These are phyloP conservation scores for Cuculus canorus DNA, from an alignment of 2,797 vertebrate species.

Conservation along the genomic window DNA sequence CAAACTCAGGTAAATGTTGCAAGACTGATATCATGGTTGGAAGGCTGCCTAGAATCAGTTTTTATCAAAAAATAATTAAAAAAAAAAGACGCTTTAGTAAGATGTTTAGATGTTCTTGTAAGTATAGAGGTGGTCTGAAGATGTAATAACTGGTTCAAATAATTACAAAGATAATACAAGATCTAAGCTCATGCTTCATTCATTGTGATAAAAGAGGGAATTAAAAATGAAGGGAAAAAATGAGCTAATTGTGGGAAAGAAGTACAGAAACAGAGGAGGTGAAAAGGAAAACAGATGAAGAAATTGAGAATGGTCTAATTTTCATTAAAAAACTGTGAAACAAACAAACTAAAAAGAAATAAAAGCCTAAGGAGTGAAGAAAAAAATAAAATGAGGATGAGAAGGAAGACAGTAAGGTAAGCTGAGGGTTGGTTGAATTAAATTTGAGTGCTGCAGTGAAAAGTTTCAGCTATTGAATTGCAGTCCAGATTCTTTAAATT, in stretches of 20 bases:
- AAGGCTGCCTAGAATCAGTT: conserved; percentile 22
- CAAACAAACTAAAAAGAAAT: background rate
- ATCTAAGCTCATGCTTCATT: background rate
- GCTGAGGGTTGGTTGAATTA: background rate
- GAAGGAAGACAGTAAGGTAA: background rate
- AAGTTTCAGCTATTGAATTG: conserved; percentile 39
- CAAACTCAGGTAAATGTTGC: conserved; percentile 29
- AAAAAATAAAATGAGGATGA: background rate
- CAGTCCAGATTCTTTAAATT: background rate
- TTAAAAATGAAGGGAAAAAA: background rate
- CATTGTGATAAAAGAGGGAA: background rate
- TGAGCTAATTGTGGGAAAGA: background rate
- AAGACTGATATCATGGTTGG: conserved; percentile 52
- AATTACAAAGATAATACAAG: background rate
- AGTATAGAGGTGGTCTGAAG: background rate
- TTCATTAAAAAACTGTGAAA: conserved; percentile 6
- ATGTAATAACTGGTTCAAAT: background rate
- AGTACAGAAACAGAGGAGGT: background rate
- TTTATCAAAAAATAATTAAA: background rate
- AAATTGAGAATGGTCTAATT: background rate
- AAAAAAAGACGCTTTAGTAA: background rate
- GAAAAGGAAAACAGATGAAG: background rate
- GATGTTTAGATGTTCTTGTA: no score
- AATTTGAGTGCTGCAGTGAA: background rate
- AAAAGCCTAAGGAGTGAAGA: background rate